Evolutionary conservation across 2,888 invertebrate genomes (phyloP), one percentile per base, ranked within the genome.

Genomic region (Eilema depressum): DNA sequence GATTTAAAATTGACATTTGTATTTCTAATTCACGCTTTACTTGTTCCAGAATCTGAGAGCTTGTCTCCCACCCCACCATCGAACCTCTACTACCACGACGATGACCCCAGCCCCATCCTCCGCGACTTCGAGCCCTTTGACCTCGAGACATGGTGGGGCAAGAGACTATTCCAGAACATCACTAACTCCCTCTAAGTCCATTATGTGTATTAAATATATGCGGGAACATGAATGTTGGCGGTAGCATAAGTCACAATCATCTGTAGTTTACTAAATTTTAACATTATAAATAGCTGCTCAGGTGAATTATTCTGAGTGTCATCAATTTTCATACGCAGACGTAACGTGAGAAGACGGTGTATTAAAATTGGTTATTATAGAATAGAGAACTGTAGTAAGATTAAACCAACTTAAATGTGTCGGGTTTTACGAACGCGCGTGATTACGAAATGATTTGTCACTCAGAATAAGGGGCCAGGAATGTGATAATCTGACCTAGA

Each of bases 61-160:
- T 93, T 92, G 77, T 90, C 96, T 67, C 92, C 92, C 56, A 91
- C 92, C 37, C 94, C 95, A 37, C 92, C 94, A 56, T 90, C 94
- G 53, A 95, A 92, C 85, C 92, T 97, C 56, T 97, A 97, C 91
- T 98, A 97, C 91, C 97, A 97, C 81, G 97, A 97, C 83, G 96
- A 96, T 56, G 97, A 96, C 71, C 97, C 97, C 14, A 97, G 97
- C 87, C 96, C 97, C 56, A 95, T 96, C 33, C 95, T 98, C 66
- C 96, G 96, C 83, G 98, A 98, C 92, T 98, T 98, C 90, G 97
- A 98, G 86, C 98, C 98, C 26, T 98, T 98, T 87, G 98, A 98
- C 94, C 96, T 98, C 86, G 98, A 98, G 89, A 97, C 97, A 56
- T 98, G 98, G 97, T 98, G 98, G 98, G 98, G 98, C 75, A 97